phyloP scores from a whole-genome alignment of 1,140 invertebrate species.

The Saxidomus purpurata region DNA sequence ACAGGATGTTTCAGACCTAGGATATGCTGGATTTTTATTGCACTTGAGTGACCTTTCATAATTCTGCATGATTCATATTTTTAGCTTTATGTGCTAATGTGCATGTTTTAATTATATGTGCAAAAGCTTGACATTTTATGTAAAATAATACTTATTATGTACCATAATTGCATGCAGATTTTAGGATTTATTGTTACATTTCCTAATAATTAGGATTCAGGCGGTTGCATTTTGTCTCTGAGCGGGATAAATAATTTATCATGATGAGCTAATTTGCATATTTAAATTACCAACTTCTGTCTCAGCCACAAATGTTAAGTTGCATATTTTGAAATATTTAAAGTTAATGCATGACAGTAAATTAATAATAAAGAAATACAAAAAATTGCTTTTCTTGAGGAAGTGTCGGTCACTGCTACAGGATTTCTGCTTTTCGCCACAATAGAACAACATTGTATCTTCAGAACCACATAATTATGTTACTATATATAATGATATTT shows the following conservation, averaged over 20 bases:
- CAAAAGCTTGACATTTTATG: constrained; percentile 42
- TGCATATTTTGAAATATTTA: constrained; percentile 53
- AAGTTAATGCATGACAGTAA: constrained; percentile 29
- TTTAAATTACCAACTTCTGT: neutral
- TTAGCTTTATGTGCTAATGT: neutral
- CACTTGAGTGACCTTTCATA: constrained; percentile 8
- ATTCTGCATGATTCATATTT: constrained; percentile 38
- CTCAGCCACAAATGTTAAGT: constrained; percentile 22
- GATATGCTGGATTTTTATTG: neutral
- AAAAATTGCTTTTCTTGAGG: neutral
- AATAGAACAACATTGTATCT: neutral
- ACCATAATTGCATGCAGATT: constrained; percentile 32
- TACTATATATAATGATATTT: too few relatives aligned
- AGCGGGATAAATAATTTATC: constrained; percentile 42
- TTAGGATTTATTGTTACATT: constrained; percentile 33
- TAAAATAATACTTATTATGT: constrained; percentile 36
- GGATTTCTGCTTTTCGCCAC: constrained; percentile 8
- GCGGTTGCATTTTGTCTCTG: neutral
- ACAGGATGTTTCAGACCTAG: neutral
- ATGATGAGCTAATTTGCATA: constrained; percentile 42
- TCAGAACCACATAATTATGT: too few relatives aligned
- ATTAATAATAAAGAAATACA: neutral
- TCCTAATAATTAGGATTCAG: constrained; percentile 28
- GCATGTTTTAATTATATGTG: constrained; percentile 31
- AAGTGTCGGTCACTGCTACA: constrained; percentile 7